Conservation (phyloP, 2,888 invertebrate genomes). For the Caenorhabditis sp. region DNA sequence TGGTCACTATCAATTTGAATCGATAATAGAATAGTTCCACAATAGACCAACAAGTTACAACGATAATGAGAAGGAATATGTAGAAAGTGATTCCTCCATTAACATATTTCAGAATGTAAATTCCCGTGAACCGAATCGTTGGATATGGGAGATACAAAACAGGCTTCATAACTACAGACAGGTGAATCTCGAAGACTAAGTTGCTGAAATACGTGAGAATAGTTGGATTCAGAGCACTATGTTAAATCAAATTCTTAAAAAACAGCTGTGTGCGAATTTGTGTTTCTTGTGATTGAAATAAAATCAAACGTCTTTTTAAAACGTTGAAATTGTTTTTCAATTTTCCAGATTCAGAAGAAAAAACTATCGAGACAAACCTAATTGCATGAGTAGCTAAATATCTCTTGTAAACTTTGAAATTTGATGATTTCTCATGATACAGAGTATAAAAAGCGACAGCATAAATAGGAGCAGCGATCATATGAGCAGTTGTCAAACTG, state of each 20-base stretch:
- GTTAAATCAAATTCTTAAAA: not conserved
- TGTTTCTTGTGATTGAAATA: not conserved
- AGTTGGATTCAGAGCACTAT: not conserved
- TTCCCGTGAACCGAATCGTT: conserved; percentile 40
- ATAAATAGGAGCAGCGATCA: conserved; percentile 56
- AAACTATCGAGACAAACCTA: conserved; percentile 31
- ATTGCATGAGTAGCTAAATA: conserved; percentile 51
- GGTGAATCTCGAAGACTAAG: conserved; percentile 43
- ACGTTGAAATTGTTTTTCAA: too few relatives aligned
- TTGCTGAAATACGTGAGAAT: conserved; percentile 35
- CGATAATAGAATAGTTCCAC: conserved; percentile 58
- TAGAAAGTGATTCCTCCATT: conserved; percentile 50
- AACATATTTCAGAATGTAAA: conserved; percentile 18
- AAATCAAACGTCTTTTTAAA: not conserved
- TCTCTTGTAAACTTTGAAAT: conserved; percentile 47
- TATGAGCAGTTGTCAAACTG: conserved; percentile 43
- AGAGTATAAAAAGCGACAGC: conserved; percentile 43
- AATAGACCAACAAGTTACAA: conserved; percentile 42
- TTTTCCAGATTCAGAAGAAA: too few relatives aligned
- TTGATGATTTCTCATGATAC: conserved; percentile 34
- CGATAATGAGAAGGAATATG: conserved; percentile 48
- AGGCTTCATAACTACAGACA: conserved; percentile 47
- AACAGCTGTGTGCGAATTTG: not conserved
- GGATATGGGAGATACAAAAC: conserved; percentile 50
- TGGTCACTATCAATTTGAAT: conserved; percentile 45